Percentiles rank a stretch among this genome's conserved stretches.
Evolutionary conservation across 53 echinoderm and acorn worm species (phyloP).

Genomic region (Hippasteria phrygiana): DNA sequence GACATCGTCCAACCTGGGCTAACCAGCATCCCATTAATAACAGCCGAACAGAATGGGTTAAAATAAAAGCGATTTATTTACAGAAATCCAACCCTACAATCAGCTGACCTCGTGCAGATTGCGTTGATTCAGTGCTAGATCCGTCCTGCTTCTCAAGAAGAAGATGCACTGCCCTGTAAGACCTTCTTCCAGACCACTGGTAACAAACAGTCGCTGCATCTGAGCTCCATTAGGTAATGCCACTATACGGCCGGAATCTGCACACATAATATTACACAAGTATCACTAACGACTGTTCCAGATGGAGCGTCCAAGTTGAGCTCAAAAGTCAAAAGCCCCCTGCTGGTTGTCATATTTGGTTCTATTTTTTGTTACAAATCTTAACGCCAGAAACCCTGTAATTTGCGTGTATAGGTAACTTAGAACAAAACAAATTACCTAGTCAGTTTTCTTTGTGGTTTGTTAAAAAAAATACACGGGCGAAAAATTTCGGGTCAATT

Average conservation of each 20-base stretch:
- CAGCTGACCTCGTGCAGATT: conserved; percentile 88
- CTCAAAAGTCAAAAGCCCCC: too few relatives aligned
- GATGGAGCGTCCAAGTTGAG: background rate
- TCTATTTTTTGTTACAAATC: too few relatives aligned
- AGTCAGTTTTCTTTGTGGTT: too few relatives aligned
- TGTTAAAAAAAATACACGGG: too few relatives aligned
- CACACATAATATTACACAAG: background rate
- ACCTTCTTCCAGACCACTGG: conserved; percentile 77
- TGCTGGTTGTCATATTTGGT: too few relatives aligned
- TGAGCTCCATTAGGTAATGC: conserved; percentile 81
- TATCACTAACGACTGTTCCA: background rate
- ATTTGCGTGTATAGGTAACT: too few relatives aligned
- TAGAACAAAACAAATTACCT: too few relatives aligned
- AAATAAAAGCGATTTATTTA: too few relatives aligned
- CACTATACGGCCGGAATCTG: conserved; percentile 89
- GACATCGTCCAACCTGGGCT: too few relatives aligned
- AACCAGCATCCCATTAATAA: background rate
- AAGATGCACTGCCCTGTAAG: conserved; percentile 92
- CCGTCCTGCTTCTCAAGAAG: conserved; percentile 79
- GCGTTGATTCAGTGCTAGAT: conserved; percentile 65
- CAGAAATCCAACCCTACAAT: background rate
- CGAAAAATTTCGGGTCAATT: too few relatives aligned
- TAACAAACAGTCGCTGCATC: conserved; percentile 90
- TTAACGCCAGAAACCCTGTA: too few relatives aligned
- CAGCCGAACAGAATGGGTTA: too few relatives aligned